Evolutionary conservation across 2,113 vertebrate species (phyloP), one percentile per base, ranked within the genome.

Genomic region (Zapus hudsonius): DNA sequence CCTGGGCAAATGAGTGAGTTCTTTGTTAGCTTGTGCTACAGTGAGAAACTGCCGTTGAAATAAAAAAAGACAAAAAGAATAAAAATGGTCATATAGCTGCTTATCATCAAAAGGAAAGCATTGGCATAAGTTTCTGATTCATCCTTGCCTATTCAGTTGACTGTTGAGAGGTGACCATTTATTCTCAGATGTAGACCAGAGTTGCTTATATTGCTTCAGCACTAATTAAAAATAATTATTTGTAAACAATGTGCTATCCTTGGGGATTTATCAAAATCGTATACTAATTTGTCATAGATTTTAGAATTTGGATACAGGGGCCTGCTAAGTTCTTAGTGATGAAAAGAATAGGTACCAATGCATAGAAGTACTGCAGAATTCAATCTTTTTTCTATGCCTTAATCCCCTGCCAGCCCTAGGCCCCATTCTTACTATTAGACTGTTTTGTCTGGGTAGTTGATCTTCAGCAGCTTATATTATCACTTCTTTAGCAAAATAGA

Each of bases 401-500:
- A 23, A 29, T 47, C 1, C 3, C 0, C 8, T 73, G 12, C 4
- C 11, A 8, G 22, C 33, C 33, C 59, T 61, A 20, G 59, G 38
- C 67, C 36, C 38, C 13, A 67, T 73, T 83, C 3, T 13, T 38
- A 5, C 19, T 40, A 66, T 63, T 19, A 81, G 23, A 80, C 11
- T 59, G 20, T 75, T 19, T 85, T 94, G 85, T 7, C 36, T 82
- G 25, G n/a, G 25, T 86, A 27, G 31, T 69, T 86, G 75, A 36
- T 86, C 61, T 88, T 91, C 7, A 82, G 64, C 20, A 88, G 47
- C 91, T 90, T 85, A 72, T 78, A n/a, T 15, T 83, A 74, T 90
- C 19, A 67, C 83, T 92, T 88, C 59, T 80, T 88, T 72, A 86
- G 44, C 44, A 70, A 95, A 95, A 42, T 70, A 94, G 63, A 23